Base-by-base conservation (phyloP, 2,797 vertebrate genomes). In the Lacerta bilineata region DNA sequence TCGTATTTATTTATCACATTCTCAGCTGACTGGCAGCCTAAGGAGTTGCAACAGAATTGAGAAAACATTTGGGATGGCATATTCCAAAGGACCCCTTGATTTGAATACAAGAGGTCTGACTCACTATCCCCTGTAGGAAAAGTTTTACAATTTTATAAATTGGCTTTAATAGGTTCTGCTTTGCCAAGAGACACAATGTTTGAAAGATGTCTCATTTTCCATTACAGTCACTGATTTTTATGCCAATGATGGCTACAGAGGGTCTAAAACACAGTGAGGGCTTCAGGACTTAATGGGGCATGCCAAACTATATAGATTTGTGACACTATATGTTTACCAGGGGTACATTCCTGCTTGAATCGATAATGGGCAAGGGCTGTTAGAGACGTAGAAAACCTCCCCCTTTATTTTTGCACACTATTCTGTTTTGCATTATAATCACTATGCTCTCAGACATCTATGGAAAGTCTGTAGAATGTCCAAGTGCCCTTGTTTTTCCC, bases 171-270 rank as follows among this genome's bases (percentile, higher is more conserved):
- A 77, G 50, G 27, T 1, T 90, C 79, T 83, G 39, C 4, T 75
- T 87, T 88, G 80, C 84, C 87, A 91, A 64, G 27, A 80, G 61
- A 39, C 76, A 74, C 71, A 81, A 18, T 39, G n/a, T 68, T 85
- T 55, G 33, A 68, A 64, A 41, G 3, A 0, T 9, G 27, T 50
- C 59, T 90, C 68, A 43, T 25, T 85, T 89, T 68, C 61, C 29
- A 79, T 9, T 36, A 82, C 77, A 71, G 0, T 2, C 33, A 55
- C 20, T 29, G 74, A 11, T 50, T 77, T 85, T 77, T 55, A 15
- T 89, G 66, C 7, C 20, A 85, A n/a, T 0, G 0, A 25, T 66
- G 79, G 36, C 80, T 76, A 29, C 39, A 89, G 84, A 88, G 72
- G 1, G 7, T 81, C 50, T 68, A 33, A 76, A 10, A n/a, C 1